phyloP scores from a whole-genome alignment of 2,797 vertebrate species.

The Xerus rutilus region DNA sequence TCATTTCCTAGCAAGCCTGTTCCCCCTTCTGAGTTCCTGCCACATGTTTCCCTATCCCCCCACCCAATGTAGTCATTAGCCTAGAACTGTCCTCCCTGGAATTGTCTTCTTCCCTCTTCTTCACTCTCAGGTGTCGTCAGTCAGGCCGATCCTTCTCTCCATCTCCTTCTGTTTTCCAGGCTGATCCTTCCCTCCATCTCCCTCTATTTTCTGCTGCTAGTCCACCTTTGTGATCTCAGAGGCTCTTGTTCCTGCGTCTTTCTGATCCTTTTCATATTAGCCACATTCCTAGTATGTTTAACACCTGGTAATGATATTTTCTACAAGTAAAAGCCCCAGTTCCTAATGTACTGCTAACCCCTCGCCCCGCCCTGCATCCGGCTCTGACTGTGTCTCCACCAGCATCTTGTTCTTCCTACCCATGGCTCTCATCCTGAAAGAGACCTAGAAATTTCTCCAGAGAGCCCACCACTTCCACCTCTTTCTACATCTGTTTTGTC shows the following conservation, averaged over 20 bases:
- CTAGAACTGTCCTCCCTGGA: neutral
- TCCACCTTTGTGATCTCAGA: neutral
- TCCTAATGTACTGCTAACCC: neutral
- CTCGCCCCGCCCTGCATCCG: neutral
- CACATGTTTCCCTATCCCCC: no score
- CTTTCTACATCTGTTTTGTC: neutral
- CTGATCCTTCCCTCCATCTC: no score
- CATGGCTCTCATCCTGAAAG: neutral
- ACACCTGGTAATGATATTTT: neutral
- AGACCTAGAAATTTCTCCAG: neutral
- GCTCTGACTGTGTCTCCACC: neutral
- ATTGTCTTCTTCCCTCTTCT: neutral
- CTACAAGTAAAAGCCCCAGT: neutral
- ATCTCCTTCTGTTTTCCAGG: neutral
- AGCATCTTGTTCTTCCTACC: neutral
- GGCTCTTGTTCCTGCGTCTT: neutral
- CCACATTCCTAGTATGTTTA: neutral
- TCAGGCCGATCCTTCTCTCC: no score
- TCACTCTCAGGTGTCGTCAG: neutral
- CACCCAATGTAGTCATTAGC: neutral
- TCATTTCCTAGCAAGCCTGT: neutral
- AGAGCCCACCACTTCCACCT: neutral
- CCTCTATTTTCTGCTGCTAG: neutral
- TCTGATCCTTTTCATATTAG: neutral
- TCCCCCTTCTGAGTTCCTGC: neutral